Percentiles rank a stretch among this genome's conserved stretches.
Evolutionary conservation across 2,113 vertebrate species (phyloP).

Genomic region (Pygoscelis antarcticus): DNA sequence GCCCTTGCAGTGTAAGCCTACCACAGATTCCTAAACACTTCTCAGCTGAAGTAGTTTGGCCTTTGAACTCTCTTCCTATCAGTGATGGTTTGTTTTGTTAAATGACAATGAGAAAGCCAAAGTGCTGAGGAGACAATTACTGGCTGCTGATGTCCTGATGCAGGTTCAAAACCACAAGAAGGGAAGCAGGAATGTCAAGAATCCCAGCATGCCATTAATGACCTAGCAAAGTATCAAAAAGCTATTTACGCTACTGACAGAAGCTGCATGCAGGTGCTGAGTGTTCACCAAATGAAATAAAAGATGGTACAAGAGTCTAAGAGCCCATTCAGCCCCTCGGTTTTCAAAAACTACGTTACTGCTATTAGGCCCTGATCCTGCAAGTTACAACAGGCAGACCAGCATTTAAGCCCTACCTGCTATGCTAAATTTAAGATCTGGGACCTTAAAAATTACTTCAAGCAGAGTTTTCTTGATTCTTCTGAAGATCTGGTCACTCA

Average conservation of each 20-base stretch:
- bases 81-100: constrained; percentile 55
- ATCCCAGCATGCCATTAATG: no score
- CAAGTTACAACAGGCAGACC: constrained; percentile 30
- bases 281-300: constrained; percentile 66
- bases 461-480: constrained; percentile 28
- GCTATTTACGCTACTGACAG: constrained; percentile 63
- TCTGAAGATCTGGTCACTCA: constrained; percentile 18
- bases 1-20: neutral
- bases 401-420: neutral
- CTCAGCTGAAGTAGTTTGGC: constrained; percentile 65
- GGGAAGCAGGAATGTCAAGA: no score
- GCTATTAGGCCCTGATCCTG: constrained; percentile 3
- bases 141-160: no score
- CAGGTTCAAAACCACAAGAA: no score
- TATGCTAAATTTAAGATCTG: neutral
- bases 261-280: constrained; percentile 71
- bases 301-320: constrained; percentile 50
- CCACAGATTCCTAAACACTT: constrained; percentile 54
- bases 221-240: constrained; percentile 53
- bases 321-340: constrained; percentile 9
- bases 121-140: constrained; percentile 57
- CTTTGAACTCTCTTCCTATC: constrained; percentile 75
- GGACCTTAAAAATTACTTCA: constrained; percentile 25
- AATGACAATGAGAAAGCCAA: constrained; percentile 61
- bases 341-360: constrained; percentile 38